Evolutionary conservation across 2,113 vertebrate species (phyloP).

Genomic region (Oryzias woworae): DNA sequence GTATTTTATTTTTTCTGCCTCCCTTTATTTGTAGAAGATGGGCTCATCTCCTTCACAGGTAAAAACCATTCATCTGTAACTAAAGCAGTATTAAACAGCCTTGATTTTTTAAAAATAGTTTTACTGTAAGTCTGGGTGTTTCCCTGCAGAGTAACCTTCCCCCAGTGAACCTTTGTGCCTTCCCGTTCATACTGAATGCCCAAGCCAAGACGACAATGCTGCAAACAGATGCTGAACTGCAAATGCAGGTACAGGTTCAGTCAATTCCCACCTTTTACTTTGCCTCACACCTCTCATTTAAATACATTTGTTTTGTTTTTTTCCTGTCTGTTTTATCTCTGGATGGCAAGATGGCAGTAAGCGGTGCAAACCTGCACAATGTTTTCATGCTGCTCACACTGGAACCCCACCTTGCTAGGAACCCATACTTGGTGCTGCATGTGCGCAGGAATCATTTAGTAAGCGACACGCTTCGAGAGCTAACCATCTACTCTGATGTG

Average conservation of each 20-base stretch:
- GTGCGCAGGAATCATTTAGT: constrained; percentile 92
- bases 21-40: constrained; percentile 83
- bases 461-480: constrained; percentile 90
- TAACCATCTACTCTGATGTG: constrained; percentile 95
- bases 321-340: not conserved
- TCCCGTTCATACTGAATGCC: constrained; percentile 95
- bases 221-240: constrained; percentile 95
- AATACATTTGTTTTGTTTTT: not conserved
- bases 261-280: not conserved
- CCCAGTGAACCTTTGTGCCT: constrained; percentile 92
- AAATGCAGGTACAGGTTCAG: constrained; percentile 88
- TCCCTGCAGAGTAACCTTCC: constrained; percentile 76
- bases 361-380: constrained; percentile 94
- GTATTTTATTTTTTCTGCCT: not conserved
- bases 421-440: constrained; percentile 93
- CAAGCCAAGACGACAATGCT: constrained; percentile 98
- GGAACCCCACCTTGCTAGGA: constrained; percentile 93
- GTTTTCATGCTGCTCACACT: constrained; percentile 96
- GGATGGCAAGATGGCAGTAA: constrained; percentile 87
- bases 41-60: constrained; percentile 91
- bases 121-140: not conserved
- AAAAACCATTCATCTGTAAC: constrained; percentile 15
- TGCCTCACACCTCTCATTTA: not conserved
- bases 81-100: not conserved
- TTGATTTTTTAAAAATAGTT: not conserved